Conservation (phyloP, 2,113 vertebrate species). For the Sceloporus undulatus region DNA sequence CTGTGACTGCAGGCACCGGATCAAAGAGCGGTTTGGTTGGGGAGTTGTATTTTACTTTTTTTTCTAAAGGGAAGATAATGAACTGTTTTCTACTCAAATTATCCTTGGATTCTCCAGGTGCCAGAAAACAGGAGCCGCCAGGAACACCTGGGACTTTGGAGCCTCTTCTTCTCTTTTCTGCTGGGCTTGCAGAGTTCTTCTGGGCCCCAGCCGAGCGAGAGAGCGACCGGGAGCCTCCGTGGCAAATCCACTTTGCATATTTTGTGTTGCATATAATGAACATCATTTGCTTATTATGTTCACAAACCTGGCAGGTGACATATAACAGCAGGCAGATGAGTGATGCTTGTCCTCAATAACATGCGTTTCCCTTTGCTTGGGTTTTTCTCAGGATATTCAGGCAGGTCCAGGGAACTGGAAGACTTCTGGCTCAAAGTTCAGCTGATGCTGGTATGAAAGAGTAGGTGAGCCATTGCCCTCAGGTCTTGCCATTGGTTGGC, state of each 20-base stretch:
- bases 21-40: background rate
- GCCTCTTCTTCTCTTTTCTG: background rate
- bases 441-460: no score
- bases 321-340: background rate
- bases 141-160: background rate
- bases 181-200: background rate
- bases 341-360: background rate
- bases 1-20: background rate
- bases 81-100: background rate
- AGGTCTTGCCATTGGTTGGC: no score
- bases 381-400: no score
- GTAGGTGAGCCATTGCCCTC: no score
- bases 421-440: no score
- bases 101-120: background rate
- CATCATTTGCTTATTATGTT: background rate
- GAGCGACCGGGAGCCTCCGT: no score
- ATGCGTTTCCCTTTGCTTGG: background rate
- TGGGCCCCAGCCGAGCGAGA: background rate
- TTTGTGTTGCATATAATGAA: conserved; percentile 14
- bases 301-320: background rate
- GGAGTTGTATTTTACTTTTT: background rate
- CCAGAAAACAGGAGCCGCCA: background rate
- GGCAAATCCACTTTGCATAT: background rate
- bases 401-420: background rate
- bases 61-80: background rate